Evolutionary conservation across 2,888 invertebrate species (phyloP).

Genomic region (Osmoderma eremita): DNA sequence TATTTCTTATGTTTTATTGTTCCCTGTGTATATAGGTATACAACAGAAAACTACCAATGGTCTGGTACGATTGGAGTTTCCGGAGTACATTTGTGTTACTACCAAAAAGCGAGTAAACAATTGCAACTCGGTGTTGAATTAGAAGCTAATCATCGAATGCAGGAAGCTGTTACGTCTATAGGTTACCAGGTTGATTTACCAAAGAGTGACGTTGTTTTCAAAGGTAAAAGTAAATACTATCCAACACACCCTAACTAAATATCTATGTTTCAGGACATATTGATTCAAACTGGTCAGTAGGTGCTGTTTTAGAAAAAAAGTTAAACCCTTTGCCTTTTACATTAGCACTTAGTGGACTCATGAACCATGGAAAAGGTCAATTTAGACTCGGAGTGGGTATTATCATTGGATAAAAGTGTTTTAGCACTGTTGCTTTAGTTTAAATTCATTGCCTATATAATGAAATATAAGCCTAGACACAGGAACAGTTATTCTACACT

Average conservation of each 20-base stretch:
- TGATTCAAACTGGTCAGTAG: conserved; percentile 93
- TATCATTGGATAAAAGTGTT: conserved; percentile 81
- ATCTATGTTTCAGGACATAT: conserved; percentile 77
- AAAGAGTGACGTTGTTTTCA: conserved; percentile 92
- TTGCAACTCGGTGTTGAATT: conserved; percentile 94
- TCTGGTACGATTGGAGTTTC: conserved; percentile 81
- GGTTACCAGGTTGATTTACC: conserved; percentile 96
- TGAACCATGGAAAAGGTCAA: conserved; percentile 92
- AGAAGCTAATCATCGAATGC: conserved; percentile 89
- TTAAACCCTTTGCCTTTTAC: conserved; percentile 93
- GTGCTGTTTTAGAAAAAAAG: conserved; percentile 94
- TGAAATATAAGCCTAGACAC: conserved; percentile 37
- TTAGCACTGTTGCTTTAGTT: conserved; percentile 36
- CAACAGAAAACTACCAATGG: conserved; percentile 71
- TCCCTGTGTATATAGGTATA: conserved; percentile 59
- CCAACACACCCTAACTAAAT: conserved; percentile 25
- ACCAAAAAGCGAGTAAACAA: conserved; percentile 93
- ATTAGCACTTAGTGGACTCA: conserved; percentile 89
- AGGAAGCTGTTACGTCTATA: conserved; percentile 90
- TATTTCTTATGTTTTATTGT: conserved; percentile 35
- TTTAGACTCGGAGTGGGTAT: conserved; percentile 95
- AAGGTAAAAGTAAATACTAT: conserved; percentile 72
- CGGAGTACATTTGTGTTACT: conserved; percentile 90
- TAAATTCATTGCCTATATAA: conserved; percentile 41
- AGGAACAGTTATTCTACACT: conserved; percentile 30